Evolutionary conservation across 2,113 vertebrate species (phyloP).

Genomic region (Neolamprologus sp.): DNA sequence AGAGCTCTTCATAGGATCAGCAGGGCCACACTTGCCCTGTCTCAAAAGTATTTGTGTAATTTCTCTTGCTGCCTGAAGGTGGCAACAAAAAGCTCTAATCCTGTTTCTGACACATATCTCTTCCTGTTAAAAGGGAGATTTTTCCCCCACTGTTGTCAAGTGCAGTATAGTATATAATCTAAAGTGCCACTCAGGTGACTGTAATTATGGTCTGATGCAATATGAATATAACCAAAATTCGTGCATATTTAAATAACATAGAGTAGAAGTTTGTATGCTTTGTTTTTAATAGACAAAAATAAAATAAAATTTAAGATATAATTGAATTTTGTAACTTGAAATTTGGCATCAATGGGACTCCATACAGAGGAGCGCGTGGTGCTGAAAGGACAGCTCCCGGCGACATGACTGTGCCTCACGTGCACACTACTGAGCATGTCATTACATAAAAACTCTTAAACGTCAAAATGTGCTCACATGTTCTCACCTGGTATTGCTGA

Average conservation of each 20-base stretch:
- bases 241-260: not conserved
- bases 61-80: not conserved
- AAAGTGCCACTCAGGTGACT: not conserved
- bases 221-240: not conserved
- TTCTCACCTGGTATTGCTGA: slow-evolving; percentile 52
- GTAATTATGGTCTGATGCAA: not conserved
- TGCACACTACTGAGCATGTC: not conserved
- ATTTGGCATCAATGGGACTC: not conserved
- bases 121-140: not conserved
- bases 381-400: not conserved
- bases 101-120: not conserved
- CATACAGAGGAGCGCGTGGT: not conserved
- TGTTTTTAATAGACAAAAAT: not conserved
- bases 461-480: not conserved
- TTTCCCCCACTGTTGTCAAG: not conserved
- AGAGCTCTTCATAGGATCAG: not conserved
- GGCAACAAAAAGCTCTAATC: not conserved
- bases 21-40: not conserved
- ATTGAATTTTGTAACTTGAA: not conserved
- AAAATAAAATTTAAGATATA: not conserved
- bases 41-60: not conserved
- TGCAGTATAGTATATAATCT: not conserved
- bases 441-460: not conserved
- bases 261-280: not conserved
- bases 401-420: not conserved